phyloP scores from a whole-genome alignment of 2,888 invertebrate genomes.

The Phlogophora meticulosa region DNA sequence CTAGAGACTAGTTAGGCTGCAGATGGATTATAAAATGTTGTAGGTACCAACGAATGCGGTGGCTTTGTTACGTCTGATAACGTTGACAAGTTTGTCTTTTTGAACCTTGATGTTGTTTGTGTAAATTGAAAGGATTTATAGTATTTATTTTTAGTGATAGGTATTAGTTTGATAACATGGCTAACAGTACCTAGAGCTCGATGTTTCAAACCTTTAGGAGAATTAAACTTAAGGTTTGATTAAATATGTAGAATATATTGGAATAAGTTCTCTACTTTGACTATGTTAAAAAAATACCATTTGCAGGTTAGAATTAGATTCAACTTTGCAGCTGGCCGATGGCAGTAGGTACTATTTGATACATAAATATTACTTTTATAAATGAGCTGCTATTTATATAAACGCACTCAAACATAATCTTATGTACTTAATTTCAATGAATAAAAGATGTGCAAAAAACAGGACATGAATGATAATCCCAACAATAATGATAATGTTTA shows the following conservation, averaged over 20 bases:
- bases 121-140: conserved; percentile 42
- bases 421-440: not conserved
- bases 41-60: conserved; percentile 53
- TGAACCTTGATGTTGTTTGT: conserved; percentile 49
- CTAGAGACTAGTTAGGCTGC: conserved; percentile 65
- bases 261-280: not conserved
- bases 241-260: not conserved
- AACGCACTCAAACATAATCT: too few relatives aligned
- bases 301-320: too few relatives aligned
- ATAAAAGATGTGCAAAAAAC: too few relatives aligned
- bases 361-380: too few relatives aligned
- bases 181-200: not conserved
- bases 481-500: conserved; percentile 4
- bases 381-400: not conserved
- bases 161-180: conserved; percentile 3
- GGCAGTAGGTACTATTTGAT: too few relatives aligned
- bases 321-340: too few relatives aligned
- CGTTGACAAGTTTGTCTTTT: conserved; percentile 51
- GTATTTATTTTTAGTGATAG: conserved; percentile 30
- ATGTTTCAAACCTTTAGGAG: too few relatives aligned
- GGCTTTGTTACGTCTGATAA: conserved; percentile 62
- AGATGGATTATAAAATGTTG: conserved; percentile 59
- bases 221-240: not conserved
- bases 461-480: not conserved
- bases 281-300: not conserved